A percentile compares a stretch with the other conserved stretches of the same genome.
phyloP scores from a whole-genome alignment of 2,113 vertebrate species.

The Excalfactoria chinensis region DNA sequence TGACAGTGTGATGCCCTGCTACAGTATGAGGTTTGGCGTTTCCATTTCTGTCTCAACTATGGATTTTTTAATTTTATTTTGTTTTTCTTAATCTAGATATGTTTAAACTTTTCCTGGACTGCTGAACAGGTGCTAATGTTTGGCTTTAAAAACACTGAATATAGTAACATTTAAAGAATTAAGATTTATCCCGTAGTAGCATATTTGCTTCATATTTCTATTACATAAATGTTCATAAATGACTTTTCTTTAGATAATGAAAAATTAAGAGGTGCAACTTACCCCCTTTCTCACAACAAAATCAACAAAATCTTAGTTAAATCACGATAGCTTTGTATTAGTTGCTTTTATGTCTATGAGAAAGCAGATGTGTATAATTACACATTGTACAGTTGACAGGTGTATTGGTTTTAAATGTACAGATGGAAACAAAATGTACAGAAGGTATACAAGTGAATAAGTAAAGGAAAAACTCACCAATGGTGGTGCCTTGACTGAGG shows the following conservation, averaged over 20 bases:
- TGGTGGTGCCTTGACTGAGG: too few species aligned
- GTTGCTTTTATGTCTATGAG: background rate
- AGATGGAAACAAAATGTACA: too few species aligned
- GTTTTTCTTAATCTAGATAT: background rate
- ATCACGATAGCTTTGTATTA: background rate
- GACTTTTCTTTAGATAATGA: background rate
- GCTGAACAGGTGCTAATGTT: background rate
- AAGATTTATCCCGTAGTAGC: background rate
- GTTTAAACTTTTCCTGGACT: background rate
- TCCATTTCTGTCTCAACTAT: background rate
- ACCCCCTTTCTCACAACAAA: background rate
- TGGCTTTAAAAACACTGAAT: constrained; percentile 21
- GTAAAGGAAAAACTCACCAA: too few species aligned
- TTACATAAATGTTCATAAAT: background rate
- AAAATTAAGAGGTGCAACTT: background rate
- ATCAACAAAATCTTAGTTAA: background rate
- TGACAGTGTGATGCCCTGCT: background rate
- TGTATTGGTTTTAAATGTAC: too few species aligned
- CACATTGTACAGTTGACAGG: too few species aligned
- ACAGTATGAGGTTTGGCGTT: constrained; percentile 6
- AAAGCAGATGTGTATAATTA: background rate
- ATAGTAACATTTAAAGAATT: background rate
- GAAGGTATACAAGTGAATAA: too few species aligned
- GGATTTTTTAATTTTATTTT: background rate
- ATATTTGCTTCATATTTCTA: background rate